phyloP scores from a whole-genome alignment of 2,888 invertebrate species.

The Luperina nickerlii region DNA sequence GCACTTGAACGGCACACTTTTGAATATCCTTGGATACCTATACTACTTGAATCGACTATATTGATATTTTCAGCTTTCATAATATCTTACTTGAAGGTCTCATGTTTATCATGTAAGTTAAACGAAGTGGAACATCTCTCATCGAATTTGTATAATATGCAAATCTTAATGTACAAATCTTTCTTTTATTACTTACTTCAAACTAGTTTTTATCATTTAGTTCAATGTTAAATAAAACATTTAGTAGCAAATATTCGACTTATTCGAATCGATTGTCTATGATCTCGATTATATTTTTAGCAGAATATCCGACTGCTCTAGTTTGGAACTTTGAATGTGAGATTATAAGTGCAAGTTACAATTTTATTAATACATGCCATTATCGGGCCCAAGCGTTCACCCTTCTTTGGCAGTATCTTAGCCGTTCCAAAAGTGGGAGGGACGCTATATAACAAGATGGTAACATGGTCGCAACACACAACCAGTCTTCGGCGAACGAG shows the following conservation, averaged over 20 bases:
- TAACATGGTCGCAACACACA: conserved; percentile 79
- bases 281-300: conserved; percentile 16
- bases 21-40: conserved; percentile 49
- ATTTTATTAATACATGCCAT: conserved; percentile 81
- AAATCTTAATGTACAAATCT: conserved; percentile 41
- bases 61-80: conserved; percentile 27
- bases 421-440: conserved; percentile 83
- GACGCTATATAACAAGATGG: conserved; percentile 83
- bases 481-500: conserved; percentile 88
- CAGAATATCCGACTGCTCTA: conserved; percentile 58
- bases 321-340: conserved; percentile 58
- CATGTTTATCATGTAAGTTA: conserved; percentile 5
- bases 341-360: conserved; percentile 76
- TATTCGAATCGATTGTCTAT: conserved; percentile 45
- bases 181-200: conserved; percentile 25
- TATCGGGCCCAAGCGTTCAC: conserved; percentile 75
- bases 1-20: conserved; percentile 43
- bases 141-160: conserved; percentile 36
- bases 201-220: conserved; percentile 22
- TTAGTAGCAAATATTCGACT: conserved; percentile 44
- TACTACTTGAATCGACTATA: conserved; percentile 14
- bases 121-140: conserved; percentile 18
- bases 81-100: conserved; percentile 8
- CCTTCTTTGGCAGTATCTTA: conserved; percentile 73
- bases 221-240: conserved; percentile 48